A percentile compares a stretch with the other conserved stretches of the same genome.
These are phyloP conservation scores for Trachelus troglodyta DNA, from an alignment of 2,888 invertebrate species.

Conservation along the genomic window DNA sequence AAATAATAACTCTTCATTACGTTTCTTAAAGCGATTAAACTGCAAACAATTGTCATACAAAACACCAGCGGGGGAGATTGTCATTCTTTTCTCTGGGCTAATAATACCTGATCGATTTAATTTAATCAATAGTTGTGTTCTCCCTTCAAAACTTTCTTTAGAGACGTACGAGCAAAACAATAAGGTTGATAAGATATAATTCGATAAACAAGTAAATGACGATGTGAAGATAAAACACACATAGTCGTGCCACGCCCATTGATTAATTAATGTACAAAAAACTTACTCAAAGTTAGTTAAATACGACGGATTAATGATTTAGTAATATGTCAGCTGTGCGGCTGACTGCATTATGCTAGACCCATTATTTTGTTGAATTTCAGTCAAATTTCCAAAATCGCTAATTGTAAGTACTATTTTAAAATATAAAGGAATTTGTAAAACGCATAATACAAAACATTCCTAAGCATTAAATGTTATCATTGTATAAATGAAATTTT, in stretches of 20 bases:
- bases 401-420: background rate
- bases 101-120: background rate
- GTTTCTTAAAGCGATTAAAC: background rate
- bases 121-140: background rate
- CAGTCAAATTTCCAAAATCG: background rate
- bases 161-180: background rate
- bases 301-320: constrained; percentile 38
- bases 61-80: background rate
- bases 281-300: constrained; percentile 33
- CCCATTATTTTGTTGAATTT: constrained; percentile 38
- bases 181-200: background rate
- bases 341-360: constrained; percentile 57
- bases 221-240: background rate
- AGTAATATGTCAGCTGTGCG: constrained; percentile 59
- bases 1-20: background rate
- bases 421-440: constrained; percentile 9
- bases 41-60: background rate
- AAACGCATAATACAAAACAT: constrained; percentile 9
- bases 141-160: background rate
- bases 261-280: constrained; percentile 32
- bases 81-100: background rate
- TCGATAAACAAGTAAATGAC: background rate
- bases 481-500: background rate
- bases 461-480: background rate
- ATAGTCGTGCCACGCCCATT: constrained; percentile 17